These are phyloP conservation scores for Hypolimnas misippus DNA, from an alignment of 2,888 invertebrate genomes.

Conservation along the genomic window DNA sequence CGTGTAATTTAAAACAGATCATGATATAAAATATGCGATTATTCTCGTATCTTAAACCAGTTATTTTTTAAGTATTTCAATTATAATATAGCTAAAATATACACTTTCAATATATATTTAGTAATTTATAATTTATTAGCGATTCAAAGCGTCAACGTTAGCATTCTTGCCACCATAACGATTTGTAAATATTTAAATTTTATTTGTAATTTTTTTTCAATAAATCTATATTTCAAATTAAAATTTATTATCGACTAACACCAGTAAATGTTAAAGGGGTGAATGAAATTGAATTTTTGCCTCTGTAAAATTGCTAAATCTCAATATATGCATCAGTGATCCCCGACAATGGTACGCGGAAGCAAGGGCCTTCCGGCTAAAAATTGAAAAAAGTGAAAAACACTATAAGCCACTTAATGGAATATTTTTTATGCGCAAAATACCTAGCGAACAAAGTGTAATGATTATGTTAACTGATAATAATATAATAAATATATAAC, in stretches of 20 bases:
- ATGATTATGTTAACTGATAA: neutral
- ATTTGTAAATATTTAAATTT: no score
- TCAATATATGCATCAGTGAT: constrained; percentile 36
- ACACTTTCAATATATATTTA: no score
- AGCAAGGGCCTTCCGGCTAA: constrained; percentile 38
- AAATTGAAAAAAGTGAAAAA: constrained; percentile 37
- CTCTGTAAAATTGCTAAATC: constrained; percentile 39
- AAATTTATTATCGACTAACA: neutral
- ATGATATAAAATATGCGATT: no score
- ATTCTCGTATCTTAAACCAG: no score
- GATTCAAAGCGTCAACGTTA: no score
- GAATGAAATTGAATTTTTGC: constrained; percentile 15
- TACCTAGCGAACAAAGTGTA: neutral
- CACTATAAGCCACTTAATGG: constrained; percentile 21
- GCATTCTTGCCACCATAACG: no score
- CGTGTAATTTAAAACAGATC: neutral
- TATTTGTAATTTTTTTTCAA: no score
- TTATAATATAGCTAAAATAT: no score
- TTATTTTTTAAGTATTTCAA: no score
- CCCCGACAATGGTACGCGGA: constrained; percentile 36
- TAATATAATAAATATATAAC: no score
- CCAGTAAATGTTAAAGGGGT: neutral
- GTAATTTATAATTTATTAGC: no score
- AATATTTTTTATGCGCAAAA: constrained; percentile 21
- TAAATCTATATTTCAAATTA: neutral